A percentile compares a stretch with the other conserved stretches of the same genome.
These are phyloP conservation scores for Aspidapion aeneum DNA, from an alignment of 2,888 invertebrate species.

Conservation along the genomic window DNA sequence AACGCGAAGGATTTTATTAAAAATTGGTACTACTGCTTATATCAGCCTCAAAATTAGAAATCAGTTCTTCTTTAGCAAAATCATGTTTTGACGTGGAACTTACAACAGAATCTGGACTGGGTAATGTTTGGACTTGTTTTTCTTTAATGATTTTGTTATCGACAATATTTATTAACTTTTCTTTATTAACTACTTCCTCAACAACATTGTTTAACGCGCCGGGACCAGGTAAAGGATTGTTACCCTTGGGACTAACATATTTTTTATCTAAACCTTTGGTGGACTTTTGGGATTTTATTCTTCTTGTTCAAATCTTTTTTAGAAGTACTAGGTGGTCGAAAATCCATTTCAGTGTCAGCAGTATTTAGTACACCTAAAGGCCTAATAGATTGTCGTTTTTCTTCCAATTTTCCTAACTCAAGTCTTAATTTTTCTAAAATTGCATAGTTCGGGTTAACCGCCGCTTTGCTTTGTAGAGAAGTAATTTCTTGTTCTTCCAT, in stretches of 20 bases:
- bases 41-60: not conserved
- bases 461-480: constrained; percentile 81
- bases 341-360: constrained; percentile 56
- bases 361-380: constrained; percentile 59
- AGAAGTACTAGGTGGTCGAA: too few species aligned
- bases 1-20: too few species aligned
- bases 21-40: not conserved
- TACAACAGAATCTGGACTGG: not conserved
- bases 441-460: constrained; percentile 87
- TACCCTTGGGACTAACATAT: too few species aligned
- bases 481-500: constrained; percentile 91
- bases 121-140: too few species aligned
- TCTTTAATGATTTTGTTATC: too few species aligned
- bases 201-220: too few species aligned
- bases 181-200: too few species aligned
- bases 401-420: constrained; percentile 77
- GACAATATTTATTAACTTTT: too few species aligned
- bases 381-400: constrained; percentile 52
- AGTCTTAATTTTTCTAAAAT: constrained; percentile 79
- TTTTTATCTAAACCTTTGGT: too few species aligned
- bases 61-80: not conserved
- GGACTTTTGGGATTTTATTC: too few species aligned
- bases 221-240: too few species aligned
- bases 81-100: not conserved
- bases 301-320: too few species aligned